Evolutionary conservation across 2,888 invertebrate species (phyloP), one percentile per base, ranked within the genome.

Genomic region (Xestia rhomboidea): DNA sequence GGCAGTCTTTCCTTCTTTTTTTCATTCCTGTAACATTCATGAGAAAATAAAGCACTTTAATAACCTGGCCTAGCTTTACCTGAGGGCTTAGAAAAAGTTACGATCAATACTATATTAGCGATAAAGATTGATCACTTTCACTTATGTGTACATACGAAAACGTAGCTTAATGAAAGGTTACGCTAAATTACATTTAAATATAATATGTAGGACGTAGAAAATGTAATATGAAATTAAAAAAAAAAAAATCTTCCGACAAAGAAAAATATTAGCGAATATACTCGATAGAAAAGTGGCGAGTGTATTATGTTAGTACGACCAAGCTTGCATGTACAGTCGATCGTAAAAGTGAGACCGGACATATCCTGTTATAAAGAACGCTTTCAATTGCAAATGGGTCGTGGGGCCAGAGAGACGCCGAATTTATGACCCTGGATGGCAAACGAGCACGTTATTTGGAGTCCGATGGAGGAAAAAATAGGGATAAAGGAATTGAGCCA

Each of bases 301-400:
- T 76, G 84, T 87, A 88, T 87, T 83, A 82, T 77, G 77, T 75
- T 74, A 77, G 79, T 79, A 80, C 49, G 69, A 69, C 66, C 76
- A 79, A 79, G 78, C 77, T 85, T 82, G 84, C 82, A 82, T 86
- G 86, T 88, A 88, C 83, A 79, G 49, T 70, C 76, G 77, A 88
- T 94, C 94, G 94, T 94, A 95, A 95, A 95, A 94, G 93, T 93
- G 92, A 91, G 91, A 93, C 92, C 91, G 92, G 94, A 95, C 95
- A 94, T 92, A 95, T 94, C 93, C 94, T 92, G 94, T 93, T 94
- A 93, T 95, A 95, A 95, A 95, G 93, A 94, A 93, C 93, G 94
- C 94, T 95, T 96, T 95, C 96, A 96, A 95, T 95, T 95, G 95
- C 95, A 95, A 96, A 95, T 95, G 94, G 95, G 93, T 93, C 93